Conservation (phyloP, 2,113 vertebrate species). For the Lepus americanus region DNA sequence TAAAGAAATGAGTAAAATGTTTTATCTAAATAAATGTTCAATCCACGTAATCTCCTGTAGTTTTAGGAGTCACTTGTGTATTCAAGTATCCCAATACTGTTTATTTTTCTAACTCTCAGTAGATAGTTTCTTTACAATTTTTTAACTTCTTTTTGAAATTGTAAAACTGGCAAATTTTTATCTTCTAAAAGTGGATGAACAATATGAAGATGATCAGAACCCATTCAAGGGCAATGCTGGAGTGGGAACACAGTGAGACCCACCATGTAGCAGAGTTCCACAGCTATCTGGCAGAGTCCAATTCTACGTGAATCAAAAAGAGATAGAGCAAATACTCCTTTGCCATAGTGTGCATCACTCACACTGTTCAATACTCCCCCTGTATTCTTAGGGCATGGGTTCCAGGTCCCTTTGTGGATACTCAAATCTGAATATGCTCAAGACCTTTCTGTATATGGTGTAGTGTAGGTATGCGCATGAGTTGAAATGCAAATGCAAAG, state of each 20-base stretch:
- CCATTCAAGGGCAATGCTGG: background rate
- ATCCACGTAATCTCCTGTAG: background rate
- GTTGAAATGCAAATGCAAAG: background rate
- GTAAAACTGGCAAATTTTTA: background rate
- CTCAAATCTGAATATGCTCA: background rate
- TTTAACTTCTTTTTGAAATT: background rate
- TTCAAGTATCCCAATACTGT: background rate
- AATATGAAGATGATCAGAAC: background rate
- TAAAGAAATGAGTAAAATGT: constrained; percentile 34
- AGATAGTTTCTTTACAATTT: background rate
- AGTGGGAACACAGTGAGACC: rapidly evolving
- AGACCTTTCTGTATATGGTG: too few species aligned
- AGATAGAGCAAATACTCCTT: background rate
- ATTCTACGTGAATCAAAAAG: background rate
- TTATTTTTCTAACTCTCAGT: background rate
- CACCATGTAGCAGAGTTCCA: rapidly evolving
- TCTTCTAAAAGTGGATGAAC: constrained; percentile 19
- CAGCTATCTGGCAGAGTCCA: background rate
- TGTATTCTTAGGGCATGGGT: background rate
- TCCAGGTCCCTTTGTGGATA: background rate
- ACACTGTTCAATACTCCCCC: background rate
- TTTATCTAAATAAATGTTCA: background rate
- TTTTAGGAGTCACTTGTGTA: background rate
- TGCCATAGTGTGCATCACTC: background rate
- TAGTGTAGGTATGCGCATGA: too few species aligned